These are phyloP conservation scores for Antheraea assamensis DNA, from an alignment of 2,888 invertebrate genomes.

Conservation along the genomic window DNA sequence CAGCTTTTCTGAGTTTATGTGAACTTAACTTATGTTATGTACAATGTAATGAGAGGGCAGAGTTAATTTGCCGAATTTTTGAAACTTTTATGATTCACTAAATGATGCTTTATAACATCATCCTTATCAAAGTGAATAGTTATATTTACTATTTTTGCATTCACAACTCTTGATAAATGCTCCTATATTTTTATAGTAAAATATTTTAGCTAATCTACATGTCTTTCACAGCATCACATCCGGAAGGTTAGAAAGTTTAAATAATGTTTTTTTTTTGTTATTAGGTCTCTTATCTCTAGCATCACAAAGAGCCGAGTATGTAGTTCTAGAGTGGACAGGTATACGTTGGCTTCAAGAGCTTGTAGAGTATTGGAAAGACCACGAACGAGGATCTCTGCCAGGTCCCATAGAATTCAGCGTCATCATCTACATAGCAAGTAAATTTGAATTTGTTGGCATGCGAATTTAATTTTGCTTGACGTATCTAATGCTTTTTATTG, in stretches of 20 bases:
- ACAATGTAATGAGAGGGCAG: too few species aligned
- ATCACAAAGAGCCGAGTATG: conserved; percentile 94
- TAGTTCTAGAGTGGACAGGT: conserved; percentile 90
- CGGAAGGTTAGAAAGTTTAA: not conserved
- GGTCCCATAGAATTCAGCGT: conserved; percentile 92
- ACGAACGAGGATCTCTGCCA: conserved; percentile 89
- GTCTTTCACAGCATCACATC: not conserved
- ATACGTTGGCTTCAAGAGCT: conserved; percentile 89
- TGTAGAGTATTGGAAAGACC: conserved; percentile 88
- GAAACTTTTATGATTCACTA: too few species aligned
- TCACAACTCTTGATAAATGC: too few species aligned
- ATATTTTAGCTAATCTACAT: too few species aligned
- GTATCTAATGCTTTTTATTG: conserved; percentile 8
- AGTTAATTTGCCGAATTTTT: too few species aligned
- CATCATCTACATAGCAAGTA: conserved; percentile 94
- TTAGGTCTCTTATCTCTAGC: conserved; percentile 95
- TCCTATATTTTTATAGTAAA: too few species aligned
- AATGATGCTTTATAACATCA: too few species aligned
- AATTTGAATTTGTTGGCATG: conserved; percentile 73
- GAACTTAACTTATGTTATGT: too few species aligned
- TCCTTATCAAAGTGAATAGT: too few species aligned
- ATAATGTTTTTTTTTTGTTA: not conserved
- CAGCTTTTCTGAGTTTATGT: too few species aligned
- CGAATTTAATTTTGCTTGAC: conserved; percentile 26
- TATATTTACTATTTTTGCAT: too few species aligned